Conservation (phyloP, 2,113 vertebrate genomes). For the Crypturellus undulatus region DNA sequence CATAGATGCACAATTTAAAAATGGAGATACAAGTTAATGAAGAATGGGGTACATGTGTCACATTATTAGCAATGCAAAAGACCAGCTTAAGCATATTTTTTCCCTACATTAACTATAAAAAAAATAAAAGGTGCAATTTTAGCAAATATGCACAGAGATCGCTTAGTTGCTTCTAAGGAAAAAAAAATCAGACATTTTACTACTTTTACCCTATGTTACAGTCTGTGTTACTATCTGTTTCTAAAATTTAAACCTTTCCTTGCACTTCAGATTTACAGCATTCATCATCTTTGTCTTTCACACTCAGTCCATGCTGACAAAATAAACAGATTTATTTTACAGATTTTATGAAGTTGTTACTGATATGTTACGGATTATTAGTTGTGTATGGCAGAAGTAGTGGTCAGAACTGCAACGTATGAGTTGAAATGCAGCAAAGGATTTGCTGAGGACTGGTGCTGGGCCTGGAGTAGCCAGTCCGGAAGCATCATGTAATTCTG, state of each 20-base stretch:
- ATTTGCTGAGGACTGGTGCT: background rate
- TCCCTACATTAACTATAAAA: conserved; percentile 75
- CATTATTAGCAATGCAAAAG: conserved; percentile 88
- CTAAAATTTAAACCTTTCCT: conserved; percentile 75
- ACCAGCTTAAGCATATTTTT: conserved; percentile 91
- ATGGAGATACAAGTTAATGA: conserved; percentile 75
- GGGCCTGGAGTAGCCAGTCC: background rate
- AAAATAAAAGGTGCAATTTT: conserved; percentile 78
- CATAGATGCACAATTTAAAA: conserved; percentile 73
- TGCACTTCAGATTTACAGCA: conserved; percentile 74
- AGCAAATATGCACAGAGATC: conserved; percentile 78
- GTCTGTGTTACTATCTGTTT: conserved; percentile 73
- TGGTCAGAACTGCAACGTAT: conserved; percentile 52
- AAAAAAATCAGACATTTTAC: conserved; percentile 63
- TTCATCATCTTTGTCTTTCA: conserved; percentile 68
- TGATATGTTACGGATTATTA: conserved; percentile 74
- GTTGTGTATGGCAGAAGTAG: conserved; percentile 10
- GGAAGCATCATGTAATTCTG: background rate
- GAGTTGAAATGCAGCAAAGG: background rate
- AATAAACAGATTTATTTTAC: conserved; percentile 77
- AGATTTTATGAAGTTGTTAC: conserved; percentile 63
- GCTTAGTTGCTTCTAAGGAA: conserved; percentile 69
- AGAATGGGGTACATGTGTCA: conserved; percentile 63
- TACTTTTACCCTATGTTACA: conserved; percentile 76
- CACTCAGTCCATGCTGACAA: conserved; percentile 74